Evolutionary conservation across 1,140 invertebrate species (phyloP).

Genomic region (Lordiphosa clarofinis): DNA sequence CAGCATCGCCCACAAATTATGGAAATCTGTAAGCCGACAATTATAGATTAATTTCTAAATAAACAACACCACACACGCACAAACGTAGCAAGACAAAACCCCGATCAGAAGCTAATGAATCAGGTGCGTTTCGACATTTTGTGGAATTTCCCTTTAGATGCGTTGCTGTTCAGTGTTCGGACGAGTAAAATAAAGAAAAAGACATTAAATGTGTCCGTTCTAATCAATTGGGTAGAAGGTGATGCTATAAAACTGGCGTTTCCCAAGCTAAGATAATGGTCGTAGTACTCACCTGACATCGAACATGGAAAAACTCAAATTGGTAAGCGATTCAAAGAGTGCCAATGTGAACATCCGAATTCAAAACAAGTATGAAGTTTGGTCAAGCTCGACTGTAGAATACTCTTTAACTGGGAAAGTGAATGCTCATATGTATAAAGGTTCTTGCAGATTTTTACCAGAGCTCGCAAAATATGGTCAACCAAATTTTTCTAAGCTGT

Average conservation of each 20-base stretch:
- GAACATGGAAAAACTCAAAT: conserved; percentile 9
- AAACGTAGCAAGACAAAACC: conserved; percentile 3
- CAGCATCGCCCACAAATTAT: conserved; percentile 35
- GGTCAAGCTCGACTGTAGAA: too few relatives aligned
- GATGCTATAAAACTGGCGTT: conserved; percentile 28
- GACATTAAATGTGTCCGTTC: conserved; percentile 8
- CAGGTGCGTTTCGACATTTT: conserved; percentile 6
- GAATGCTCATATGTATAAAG: too few relatives aligned
- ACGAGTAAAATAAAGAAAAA: not conserved
- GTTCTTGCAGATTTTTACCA: too few relatives aligned
- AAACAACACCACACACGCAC: conserved; percentile 16
- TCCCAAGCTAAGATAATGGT: not conserved
- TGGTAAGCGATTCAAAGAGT: conserved; percentile 8
- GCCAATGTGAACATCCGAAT: not conserved
- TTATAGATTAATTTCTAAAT: conserved; percentile 9
- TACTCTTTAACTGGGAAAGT: too few relatives aligned
- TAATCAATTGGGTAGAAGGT: conserved; percentile 34
- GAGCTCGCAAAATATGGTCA: too few relatives aligned
- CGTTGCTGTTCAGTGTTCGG: not conserved
- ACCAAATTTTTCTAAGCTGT: too few relatives aligned
- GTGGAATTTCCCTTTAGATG: conserved; percentile 6
- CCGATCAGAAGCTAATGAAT: conserved; percentile 6
- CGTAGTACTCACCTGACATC: not conserved
- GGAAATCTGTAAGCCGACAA: conserved; percentile 35
- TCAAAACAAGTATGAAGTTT: too few relatives aligned